phyloP scores from a whole-genome alignment of 2,888 invertebrate species.

The Morpho deidamia region DNA sequence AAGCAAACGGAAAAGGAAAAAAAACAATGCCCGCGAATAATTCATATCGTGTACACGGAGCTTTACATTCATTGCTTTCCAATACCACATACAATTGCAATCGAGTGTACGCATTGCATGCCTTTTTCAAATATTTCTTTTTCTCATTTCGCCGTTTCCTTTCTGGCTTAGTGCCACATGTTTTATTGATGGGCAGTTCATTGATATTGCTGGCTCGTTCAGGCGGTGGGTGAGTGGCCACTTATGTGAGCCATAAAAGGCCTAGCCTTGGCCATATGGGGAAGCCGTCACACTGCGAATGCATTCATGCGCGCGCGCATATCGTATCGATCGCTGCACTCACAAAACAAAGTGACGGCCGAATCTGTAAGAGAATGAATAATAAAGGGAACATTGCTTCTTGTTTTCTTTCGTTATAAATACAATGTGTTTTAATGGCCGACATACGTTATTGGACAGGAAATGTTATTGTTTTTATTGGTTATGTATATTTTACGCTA shows the following conservation, averaged over 20 bases:
- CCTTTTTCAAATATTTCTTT: constrained; percentile 73
- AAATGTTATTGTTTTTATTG: constrained; percentile 4
- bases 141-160: constrained; percentile 74
- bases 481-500: not conserved
- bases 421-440: constrained; percentile 12
- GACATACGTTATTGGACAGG: constrained; percentile 7
- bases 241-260: constrained; percentile 75
- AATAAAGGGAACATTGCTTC: constrained; percentile 22
- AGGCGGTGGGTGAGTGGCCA: constrained; percentile 75
- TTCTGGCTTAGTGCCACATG: constrained; percentile 74
- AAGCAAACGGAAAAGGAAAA: constrained; percentile 25
- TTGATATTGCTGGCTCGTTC: constrained; percentile 77
- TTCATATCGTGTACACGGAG: constrained; percentile 55
- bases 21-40: constrained; percentile 50
- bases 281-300: constrained; percentile 66
- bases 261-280: constrained; percentile 75
- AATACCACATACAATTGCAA: constrained; percentile 64
- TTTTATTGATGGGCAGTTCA: constrained; percentile 77
- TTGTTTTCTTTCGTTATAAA: constrained; percentile 19
- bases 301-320: constrained; percentile 71
- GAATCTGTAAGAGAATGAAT: constrained; percentile 31
- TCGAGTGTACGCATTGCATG: constrained; percentile 53
- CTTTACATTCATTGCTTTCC: constrained; percentile 72
- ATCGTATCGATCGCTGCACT: constrained; percentile 55
- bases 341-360: constrained; percentile 56